phyloP scores from a whole-genome alignment of 2,113 vertebrate species.

The Otis tarda region DNA sequence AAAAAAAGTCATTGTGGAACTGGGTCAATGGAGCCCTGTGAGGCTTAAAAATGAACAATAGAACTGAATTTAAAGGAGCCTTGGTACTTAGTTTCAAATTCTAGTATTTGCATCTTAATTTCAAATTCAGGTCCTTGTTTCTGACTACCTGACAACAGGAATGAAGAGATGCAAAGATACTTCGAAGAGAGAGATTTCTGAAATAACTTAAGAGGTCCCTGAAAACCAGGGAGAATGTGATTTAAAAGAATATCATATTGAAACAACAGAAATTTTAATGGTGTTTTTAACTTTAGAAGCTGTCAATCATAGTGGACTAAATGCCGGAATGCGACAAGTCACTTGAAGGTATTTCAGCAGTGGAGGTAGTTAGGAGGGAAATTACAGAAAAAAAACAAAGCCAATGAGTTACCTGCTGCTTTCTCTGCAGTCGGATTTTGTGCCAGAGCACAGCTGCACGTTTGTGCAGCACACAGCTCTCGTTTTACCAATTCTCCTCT shows the following conservation, averaged over 20 bases:
- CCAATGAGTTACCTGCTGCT: background rate
- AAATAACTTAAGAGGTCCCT: background rate
- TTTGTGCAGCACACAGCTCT: background rate
- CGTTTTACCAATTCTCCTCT: background rate
- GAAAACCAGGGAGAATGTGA: background rate
- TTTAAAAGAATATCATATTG: background rate
- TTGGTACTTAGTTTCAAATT: background rate
- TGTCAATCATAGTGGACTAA: background rate
- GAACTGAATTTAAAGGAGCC: background rate
- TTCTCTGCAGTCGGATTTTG: background rate
- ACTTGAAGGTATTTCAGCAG: background rate
- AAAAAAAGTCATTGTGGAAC: background rate
- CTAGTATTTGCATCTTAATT: background rate
- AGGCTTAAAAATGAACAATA: background rate
- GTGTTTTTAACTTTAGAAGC: background rate
- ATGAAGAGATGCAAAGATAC: background rate
- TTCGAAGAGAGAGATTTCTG: background rate
- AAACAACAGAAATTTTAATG: background rate
- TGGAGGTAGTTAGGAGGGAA: background rate
- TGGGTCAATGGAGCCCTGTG: background rate
- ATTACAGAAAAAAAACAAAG: background rate
- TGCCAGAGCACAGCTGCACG: rapidly evolving
- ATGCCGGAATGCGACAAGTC: background rate
- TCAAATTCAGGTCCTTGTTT: background rate
- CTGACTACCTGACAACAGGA: background rate